Evolutionary conservation across 2,113 vertebrate species (phyloP).

Genomic region (Ophthalmotilapia sp.): DNA sequence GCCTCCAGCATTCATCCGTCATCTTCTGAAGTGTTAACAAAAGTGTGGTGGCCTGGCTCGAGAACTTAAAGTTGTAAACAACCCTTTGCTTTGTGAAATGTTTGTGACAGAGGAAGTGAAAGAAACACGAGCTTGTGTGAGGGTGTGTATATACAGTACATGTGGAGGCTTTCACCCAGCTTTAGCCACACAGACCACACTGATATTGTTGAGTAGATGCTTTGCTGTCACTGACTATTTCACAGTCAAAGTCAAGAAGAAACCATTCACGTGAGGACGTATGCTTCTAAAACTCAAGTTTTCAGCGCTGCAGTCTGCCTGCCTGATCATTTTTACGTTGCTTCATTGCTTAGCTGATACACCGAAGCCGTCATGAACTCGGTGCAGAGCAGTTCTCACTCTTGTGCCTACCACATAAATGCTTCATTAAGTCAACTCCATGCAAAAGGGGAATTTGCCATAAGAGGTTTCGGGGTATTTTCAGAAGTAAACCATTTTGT

Average conservation of each 20-base stretch:
- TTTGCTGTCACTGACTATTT: background rate
- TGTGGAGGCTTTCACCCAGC: background rate
- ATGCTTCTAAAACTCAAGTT: background rate
- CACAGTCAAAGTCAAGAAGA: background rate
- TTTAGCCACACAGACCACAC: constrained; percentile 22
- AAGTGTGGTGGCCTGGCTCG: background rate
- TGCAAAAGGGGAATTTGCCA: background rate
- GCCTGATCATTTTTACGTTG: background rate
- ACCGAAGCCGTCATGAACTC: background rate
- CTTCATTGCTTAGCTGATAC: background rate
- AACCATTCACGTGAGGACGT: background rate
- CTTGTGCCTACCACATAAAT: background rate
- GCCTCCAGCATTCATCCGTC: background rate
- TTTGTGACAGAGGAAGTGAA: constrained; percentile 14
- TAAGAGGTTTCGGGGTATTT: background rate
- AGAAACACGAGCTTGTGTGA: background rate
- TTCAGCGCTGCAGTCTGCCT: background rate
- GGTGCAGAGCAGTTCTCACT: background rate
- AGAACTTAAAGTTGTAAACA: background rate
- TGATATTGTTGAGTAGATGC: background rate
- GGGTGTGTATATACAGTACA: background rate
- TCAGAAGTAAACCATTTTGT: constrained; percentile 15
- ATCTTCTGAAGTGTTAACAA: background rate
- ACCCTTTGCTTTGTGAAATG: background rate
- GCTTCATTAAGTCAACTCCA: background rate